Base-by-base conservation (phyloP, 2,113 vertebrate genomes). In the Petaurus breviceps region DNA sequence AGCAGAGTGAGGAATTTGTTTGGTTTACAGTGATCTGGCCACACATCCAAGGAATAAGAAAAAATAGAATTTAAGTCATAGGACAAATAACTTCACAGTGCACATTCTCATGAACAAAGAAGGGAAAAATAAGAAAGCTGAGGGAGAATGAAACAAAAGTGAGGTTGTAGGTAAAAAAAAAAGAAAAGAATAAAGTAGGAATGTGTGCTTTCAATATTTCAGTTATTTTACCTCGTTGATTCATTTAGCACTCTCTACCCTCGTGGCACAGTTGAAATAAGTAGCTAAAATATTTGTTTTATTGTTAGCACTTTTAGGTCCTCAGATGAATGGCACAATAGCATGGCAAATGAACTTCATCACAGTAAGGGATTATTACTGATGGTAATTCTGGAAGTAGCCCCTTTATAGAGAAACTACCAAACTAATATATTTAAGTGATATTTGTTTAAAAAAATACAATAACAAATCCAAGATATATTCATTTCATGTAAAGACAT, bases 361-460 rank as follows among this genome's bases (percentile, higher is more conserved):
- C 47, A 90, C 9, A 90, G 25, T 25, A 49, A 90, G n/a, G 19
- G 37, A 90, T 50, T 14, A 25, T 94, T 46, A 92, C 49, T 94
- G 52, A 26, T 2, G 10, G 31, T 91, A 93, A 95, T 55, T 0
- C 23, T 8, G 90, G 28, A 97, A 96, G 94, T 14, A 94, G 12
- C 89, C 47, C 68, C 91, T 95, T 50, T 91, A 90, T 92, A 96
- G 92, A 96, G 52, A 96, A 92, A 55, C 96, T 8, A 54, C 16
- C 54, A 97, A 95, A 96, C n/a, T 47, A 0, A 91, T 7, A 97
- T 96, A 91, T 51, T 46, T 93, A n/a, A 94, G 11, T 47, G 92
- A 95, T 95, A 91, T 96, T 68, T 95, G 97, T 94, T 19, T 24
- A 51, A 51, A 94, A 91, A 96, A 95, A 57, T 47, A 93, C 43